phyloP scores from a whole-genome alignment of 2,888 invertebrate species.

The Mesorhabditis belari region DNA sequence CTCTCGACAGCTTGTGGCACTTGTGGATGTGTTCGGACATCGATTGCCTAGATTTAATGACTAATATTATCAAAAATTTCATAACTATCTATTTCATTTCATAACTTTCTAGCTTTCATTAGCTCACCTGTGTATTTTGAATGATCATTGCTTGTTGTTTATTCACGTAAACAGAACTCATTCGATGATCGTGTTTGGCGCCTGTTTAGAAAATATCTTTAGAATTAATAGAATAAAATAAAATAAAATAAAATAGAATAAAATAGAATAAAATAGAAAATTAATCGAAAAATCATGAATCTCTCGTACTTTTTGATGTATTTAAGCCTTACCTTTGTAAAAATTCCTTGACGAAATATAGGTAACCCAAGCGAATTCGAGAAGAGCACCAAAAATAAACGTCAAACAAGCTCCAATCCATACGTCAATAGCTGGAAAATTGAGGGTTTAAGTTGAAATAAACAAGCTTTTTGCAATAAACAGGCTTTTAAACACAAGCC shows the following conservation, averaged over 20 bases:
- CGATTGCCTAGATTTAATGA: too few species aligned
- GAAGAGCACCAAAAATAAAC: slow-evolving; percentile 86
- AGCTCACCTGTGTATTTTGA: neutral
- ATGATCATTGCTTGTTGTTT: neutral
- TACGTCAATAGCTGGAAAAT: slow-evolving; percentile 49
- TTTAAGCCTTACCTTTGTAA: neutral
- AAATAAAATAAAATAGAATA: too few species aligned
- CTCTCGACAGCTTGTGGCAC: neutral
- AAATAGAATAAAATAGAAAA: too few species aligned
- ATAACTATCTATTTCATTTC: too few species aligned
- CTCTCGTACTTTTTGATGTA: too few species aligned
- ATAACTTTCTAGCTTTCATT: neutral
- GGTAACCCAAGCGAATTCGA: slow-evolving; percentile 95
- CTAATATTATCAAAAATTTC: too few species aligned
- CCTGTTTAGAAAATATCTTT: too few species aligned
- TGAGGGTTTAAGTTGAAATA: neutral
- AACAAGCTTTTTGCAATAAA: too few species aligned
- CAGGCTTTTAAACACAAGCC: too few species aligned
- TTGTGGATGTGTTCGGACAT: too few species aligned
- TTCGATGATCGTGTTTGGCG: neutral
- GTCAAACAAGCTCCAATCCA: slow-evolving; percentile 69
- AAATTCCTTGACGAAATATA: slow-evolving; percentile 59
- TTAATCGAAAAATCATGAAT: too few species aligned
- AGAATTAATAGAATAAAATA: too few species aligned
- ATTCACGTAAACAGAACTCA: neutral